A percentile compares a stretch with the other conserved stretches of the same genome.
Evolutionary conservation across 2,888 invertebrate species (phyloP).

Genomic region (Stenichneumon culpator): DNA sequence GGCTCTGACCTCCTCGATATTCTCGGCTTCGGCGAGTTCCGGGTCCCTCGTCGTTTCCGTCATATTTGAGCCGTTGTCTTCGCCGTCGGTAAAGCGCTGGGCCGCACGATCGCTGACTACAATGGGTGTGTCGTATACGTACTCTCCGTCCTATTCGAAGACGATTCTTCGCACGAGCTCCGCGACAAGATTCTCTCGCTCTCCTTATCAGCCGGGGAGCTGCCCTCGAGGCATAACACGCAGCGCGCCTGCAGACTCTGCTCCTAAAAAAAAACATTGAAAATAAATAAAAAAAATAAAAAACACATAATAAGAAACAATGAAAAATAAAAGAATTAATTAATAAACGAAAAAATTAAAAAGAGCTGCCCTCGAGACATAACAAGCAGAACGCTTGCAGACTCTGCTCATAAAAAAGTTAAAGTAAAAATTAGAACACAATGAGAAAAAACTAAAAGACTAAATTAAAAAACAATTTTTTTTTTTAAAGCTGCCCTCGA

Average conservation of each 20-base stretch:
- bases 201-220: conserved; percentile 70
- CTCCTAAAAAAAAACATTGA: background rate
- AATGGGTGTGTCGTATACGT: background rate
- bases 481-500: too few relatives aligned
- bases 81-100: background rate
- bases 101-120: conserved; percentile 5
- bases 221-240: conserved; percentile 79
- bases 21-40: conserved; percentile 80
- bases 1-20: conserved; percentile 79
- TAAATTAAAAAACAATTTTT: background rate
- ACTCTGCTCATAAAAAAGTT: background rate
- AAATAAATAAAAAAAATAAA: background rate
- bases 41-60: conserved; percentile 82
- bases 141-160: background rate
- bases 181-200: conserved; percentile 12
- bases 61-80: conserved; percentile 72
- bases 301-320: background rate
- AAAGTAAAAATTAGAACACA: background rate
- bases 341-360: background rate
- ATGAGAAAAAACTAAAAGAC: background rate
- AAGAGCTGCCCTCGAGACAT: conserved; percentile 71
- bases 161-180: conserved; percentile 11
- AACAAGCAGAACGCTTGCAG: conserved; percentile 74
- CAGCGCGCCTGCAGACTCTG: conserved; percentile 67
- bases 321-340: background rate